Base-by-base conservation (phyloP, 2,888 invertebrate species). In the Synanthedon formicaeformis region DNA sequence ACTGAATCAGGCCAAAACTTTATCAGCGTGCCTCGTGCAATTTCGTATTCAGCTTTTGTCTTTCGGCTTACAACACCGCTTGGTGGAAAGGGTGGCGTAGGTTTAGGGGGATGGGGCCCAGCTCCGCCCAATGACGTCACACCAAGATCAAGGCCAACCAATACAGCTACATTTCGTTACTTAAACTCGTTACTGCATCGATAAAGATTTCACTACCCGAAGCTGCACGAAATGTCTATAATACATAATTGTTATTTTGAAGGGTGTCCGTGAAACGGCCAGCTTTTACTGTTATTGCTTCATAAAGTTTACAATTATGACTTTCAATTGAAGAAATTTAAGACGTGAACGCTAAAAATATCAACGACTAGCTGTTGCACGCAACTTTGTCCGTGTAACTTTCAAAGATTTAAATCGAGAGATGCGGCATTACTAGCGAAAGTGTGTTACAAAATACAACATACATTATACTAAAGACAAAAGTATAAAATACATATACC, bases 121-220 rank as follows among this genome's bases (percentile, higher is more conserved):
- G 12, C 48, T 6, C 12, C 48, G 8, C 8, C 45, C 6, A 8
- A 49, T 54, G 54, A 54, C 54, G 54, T 54, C 54, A 54, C 49
- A 18, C 23, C 54, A 54, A 54, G 54, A 54, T 54, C 54, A 54
- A 52, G 54, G 54, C 18, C 54, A 50, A 27, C 23, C 41, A 45
- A 54, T 54, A 54, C 51, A 18, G 11, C 49, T 16, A 18, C 49
- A 16, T 18, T 23, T 49, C 18, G 13, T 49, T 49, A 6, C 14
- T 45, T 14, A 45, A 12, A 49, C 16, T 49, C 11, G 6, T 49
- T 16, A 49, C 14, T 49, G 49, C 49, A 18, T 8, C 49, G 16
- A 16, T 18, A 49, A 49, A 41, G 27, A 40, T 53, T 51, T 50
- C 10, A 12, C 40, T 2, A 23, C 50, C 51, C 23, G 23, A 16